Evolutionary conservation across 2,888 invertebrate genomes (phyloP), one percentile per base, ranked within the genome.

Genomic region (Hypercompe scribonia): DNA sequence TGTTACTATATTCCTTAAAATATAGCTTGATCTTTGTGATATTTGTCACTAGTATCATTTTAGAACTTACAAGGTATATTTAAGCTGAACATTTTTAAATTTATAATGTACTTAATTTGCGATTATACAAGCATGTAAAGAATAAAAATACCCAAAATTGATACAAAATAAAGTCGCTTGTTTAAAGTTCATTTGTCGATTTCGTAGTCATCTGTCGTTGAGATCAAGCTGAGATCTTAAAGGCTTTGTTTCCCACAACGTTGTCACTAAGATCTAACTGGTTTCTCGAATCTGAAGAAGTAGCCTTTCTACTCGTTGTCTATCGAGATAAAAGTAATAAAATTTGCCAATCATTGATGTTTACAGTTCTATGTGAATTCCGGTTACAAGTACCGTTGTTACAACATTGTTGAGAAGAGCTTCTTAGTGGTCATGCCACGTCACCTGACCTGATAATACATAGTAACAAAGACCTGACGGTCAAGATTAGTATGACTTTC

Each of bases 331-430:
- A 46, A 71, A 61, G 36, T 42, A 71, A 54, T 66, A 66, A 72
- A 61, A 68, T 36, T 42, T 67, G 67, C 61, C n/a, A 54, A 54
- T 33, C 63, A 42, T 31, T 42, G 39, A 39, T 42, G 63, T 63
- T 33, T 33, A 63, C 61, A 63, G 33, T 46, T 42, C 63, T 63
- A 63, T 39, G 58, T 63, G 39, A 39, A 21, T 39, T 18, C 61
- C 42, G 61, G 39, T 8, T 69, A 31, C n/a, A 54, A 11, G n/a
- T 63, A 72, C 71, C 71, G 71, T 72, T 72, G 42, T 61, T 33
- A 61, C 67, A 72, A 72, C 71, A 72, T 72, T 67, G 71, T 72
- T 63, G 36, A 42, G 15, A 42, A 61, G 24, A 4, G 39, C 24
- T 63, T 70, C 63, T 42, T 42, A 69, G 42, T 39, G 21, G 31